phyloP scores from a whole-genome alignment of 2,888 invertebrate genomes.

The Brachyptera risi region DNA sequence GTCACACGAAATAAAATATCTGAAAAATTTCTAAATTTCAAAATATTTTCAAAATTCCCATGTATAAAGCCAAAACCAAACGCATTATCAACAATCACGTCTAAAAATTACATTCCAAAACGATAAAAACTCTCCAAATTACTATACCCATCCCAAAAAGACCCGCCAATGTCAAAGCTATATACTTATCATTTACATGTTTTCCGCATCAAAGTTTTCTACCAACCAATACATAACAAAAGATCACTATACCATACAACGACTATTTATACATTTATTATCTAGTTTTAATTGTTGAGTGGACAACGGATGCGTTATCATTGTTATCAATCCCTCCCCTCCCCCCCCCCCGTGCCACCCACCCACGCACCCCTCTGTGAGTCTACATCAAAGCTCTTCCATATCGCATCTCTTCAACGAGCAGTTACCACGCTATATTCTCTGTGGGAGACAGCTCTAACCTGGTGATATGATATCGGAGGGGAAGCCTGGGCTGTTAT shows the following conservation, averaged over 20 bases:
- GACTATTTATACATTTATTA: too few relatives aligned
- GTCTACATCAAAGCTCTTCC: not conserved
- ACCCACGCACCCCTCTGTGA: not conserved
- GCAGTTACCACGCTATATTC: not conserved
- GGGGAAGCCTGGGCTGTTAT: too few relatives aligned
- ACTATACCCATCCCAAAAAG: not conserved
- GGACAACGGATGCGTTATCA: constrained; percentile 1
- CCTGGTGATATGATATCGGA: constrained; percentile 10
- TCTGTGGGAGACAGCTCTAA: not conserved
- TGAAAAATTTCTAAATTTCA: too few relatives aligned
- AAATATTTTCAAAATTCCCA: too few relatives aligned
- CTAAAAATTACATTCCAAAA: too few relatives aligned
- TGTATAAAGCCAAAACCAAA: too few relatives aligned
- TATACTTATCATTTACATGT: not conserved
- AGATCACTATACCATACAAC: too few relatives aligned
- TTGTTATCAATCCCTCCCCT: not conserved
- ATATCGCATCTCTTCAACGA: not conserved
- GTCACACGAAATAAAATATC: too few relatives aligned
- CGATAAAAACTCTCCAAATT: too few relatives aligned
- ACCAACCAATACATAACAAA: too few relatives aligned
- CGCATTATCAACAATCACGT: too few relatives aligned
- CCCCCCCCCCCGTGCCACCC: not conserved
- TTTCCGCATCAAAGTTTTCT: not conserved
- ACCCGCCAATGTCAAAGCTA: not conserved
- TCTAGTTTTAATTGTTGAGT: not conserved